These are phyloP conservation scores for Schlechtendalia chinensis DNA, from an alignment of 1,140 invertebrate species.

Conservation along the genomic window DNA sequence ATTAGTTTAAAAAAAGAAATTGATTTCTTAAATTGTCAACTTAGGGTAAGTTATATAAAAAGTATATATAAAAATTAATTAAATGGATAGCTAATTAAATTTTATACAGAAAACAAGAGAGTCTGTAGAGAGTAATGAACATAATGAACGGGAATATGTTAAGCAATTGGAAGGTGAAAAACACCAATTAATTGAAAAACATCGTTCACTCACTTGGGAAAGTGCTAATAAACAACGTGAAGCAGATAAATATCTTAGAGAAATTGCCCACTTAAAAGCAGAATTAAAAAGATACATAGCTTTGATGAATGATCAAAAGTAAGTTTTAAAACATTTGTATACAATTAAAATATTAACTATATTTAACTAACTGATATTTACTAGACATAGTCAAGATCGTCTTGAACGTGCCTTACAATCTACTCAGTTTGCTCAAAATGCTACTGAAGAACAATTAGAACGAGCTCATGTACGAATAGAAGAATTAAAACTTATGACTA, in stretches of 20 bases:
- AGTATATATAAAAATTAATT: neutral
- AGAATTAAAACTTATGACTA: constrained; percentile 33
- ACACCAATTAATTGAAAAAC: constrained; percentile 30
- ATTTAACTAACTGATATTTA: neutral
- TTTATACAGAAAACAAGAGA: constrained; percentile 36
- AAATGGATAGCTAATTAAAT: neutral
- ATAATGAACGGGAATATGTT: constrained; percentile 31
- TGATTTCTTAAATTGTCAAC: constrained; percentile 23
- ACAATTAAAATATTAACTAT: neutral
- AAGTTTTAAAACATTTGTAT: neutral
- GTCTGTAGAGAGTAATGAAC: constrained; percentile 33
- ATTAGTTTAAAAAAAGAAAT: constrained; percentile 43
- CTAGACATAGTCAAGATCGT: constrained; percentile 16
- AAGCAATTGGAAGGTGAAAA: constrained; percentile 42
- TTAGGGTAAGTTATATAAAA: neutral
- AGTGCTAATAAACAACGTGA: constrained; percentile 21
- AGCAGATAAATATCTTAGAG: constrained; percentile 15
- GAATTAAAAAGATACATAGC: constrained; percentile 18
- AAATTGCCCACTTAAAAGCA: constrained; percentile 18
- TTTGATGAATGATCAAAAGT: constrained; percentile 43
- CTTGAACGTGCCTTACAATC: constrained; percentile 37
- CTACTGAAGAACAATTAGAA: constrained; percentile 46
- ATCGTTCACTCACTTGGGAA: constrained; percentile 36
- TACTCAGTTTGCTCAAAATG: constrained; percentile 42
- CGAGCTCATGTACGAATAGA: constrained; percentile 34